Base-by-base conservation (phyloP, 1,140 invertebrate species). In the Helicoverpa zea region DNA sequence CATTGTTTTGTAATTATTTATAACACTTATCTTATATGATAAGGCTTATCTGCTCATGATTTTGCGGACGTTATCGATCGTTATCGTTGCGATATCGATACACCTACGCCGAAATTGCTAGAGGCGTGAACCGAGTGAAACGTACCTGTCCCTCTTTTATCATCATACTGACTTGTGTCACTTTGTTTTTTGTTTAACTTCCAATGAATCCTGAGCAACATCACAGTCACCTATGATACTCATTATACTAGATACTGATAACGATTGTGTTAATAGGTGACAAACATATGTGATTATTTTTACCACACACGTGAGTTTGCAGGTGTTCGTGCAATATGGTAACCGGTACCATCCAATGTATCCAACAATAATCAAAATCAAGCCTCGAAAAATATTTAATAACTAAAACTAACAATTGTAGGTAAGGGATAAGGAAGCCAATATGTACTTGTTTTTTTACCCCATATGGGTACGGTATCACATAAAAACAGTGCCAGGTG, bases 401-500 rank as follows among this genome's bases (percentile, higher is more conserved):
- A 49, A 66, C 7, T 49, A 66, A 66, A 52, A 70, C 23, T 52
- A 29, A 14, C 13, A 70, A 52, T 47, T 54, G 18, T 29, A 23
- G 23, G 23, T 23, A 52, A 52, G 16, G 18, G 29, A 72, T 54
- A 54, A 16, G 12, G 13, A 29, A 70, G 18, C 66, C 47, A 70
- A 70, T 70, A 30, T 18, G 49, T 74, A 59, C 59, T n/a, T 70
- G 30, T 70, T 58, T 47, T 72, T 72, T 12, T 56, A 2, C 30
- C 16, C 72, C 61, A 72, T 74, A 75, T 66, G 70, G 70, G 54
- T 64, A 47, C 68, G 18, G 52, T 82, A 82, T 82, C 72, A 80
- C 70, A 84, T 83, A 86, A 86, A 86, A 86, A 84, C 81, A 85
- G 80, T 52, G 88, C 91, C 91, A 94, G 92, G 89, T 93, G 91